A percentile compares a stretch with the other conserved stretches of the same genome.
Evolutionary conservation across 2,888 invertebrate species (phyloP).

Genomic region (Rhagophthalmus giganteus): DNA sequence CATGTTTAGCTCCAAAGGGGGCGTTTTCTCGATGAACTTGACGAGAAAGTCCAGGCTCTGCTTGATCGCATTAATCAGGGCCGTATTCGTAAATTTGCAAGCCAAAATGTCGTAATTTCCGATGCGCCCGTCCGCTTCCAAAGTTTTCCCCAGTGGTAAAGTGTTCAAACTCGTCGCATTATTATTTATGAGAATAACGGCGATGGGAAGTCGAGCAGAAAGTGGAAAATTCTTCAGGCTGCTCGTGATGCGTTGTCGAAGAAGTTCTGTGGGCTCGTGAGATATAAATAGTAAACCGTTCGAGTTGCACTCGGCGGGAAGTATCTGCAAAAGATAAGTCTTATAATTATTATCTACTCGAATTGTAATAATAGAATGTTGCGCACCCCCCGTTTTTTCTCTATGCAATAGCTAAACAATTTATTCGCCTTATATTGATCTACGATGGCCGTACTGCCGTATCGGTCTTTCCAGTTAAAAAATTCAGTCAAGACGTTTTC

Average conservation of each 20-base stretch:
- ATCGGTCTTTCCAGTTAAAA: slow-evolving; percentile 46
- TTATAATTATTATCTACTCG: background rate
- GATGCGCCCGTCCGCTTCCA: slow-evolving; percentile 8
- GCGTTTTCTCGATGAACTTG: slow-evolving; percentile 57
- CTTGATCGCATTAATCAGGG: slow-evolving; percentile 17
- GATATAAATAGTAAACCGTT: slow-evolving; percentile 50
- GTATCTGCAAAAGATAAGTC: slow-evolving; percentile 24
- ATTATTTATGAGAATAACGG: slow-evolving; percentile 13
- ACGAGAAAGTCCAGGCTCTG: slow-evolving; percentile 56
- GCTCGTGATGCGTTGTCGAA: slow-evolving; percentile 39
- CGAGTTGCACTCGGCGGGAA: slow-evolving; percentile 36
- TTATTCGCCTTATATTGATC: slow-evolving; percentile 39
- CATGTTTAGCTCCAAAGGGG: slow-evolving; percentile 62
- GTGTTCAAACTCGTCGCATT: background rate
- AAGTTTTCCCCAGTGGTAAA: slow-evolving; percentile 2
- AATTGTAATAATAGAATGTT: background rate
- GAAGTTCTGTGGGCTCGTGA: slow-evolving; percentile 39
- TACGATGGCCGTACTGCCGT: slow-evolving; percentile 43
- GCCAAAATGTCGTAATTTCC: slow-evolving; percentile 11
- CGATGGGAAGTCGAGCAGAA: slow-evolving; percentile 7
- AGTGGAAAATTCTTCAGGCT: slow-evolving; percentile 17
- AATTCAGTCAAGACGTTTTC: slow-evolving; percentile 35
- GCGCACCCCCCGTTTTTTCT: slow-evolving; percentile 41
- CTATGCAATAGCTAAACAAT: slow-evolving; percentile 46
- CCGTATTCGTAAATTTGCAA: slow-evolving; percentile 1